Percentiles rank a stretch among this genome's conserved stretches.
Evolutionary conservation across 2,888 invertebrate species (phyloP).

Genomic region (Muschampia plurimacula): DNA sequence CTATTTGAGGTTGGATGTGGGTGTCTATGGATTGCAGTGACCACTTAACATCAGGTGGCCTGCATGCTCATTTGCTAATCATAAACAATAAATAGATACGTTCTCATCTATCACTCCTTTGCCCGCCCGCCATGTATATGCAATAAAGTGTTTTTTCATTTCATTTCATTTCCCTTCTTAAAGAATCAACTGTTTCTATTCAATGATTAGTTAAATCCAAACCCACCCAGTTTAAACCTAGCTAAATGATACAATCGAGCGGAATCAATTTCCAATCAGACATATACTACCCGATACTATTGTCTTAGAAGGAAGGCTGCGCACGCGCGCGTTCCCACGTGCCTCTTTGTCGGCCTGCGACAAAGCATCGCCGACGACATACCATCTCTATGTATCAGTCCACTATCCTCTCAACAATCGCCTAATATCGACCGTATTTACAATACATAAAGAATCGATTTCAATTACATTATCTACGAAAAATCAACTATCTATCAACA

Average conservation of each 20-base stretch:
- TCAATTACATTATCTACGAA: constrained; percentile 51
- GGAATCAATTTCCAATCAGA: constrained; percentile 67
- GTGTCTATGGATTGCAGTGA: too few species aligned
- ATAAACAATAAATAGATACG: too few species aligned
- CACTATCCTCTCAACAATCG: constrained; percentile 26
- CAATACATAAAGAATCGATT: constrained; percentile 47
- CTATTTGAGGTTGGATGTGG: too few species aligned
- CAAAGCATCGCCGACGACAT: constrained; percentile 79
- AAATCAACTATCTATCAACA: constrained; percentile 55
- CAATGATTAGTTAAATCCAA: background rate
- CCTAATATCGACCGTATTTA: constrained; percentile 52
- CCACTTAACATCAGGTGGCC: too few species aligned
- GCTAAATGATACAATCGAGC: constrained; percentile 37
- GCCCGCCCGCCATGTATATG: too few species aligned
- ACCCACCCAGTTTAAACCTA: constrained; percentile 24
- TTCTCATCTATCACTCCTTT: too few species aligned
- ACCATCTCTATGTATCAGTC: constrained; percentile 59
- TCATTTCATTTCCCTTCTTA: too few species aligned
- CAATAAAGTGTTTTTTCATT: too few species aligned
- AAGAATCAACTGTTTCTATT: background rate
- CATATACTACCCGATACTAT: constrained; percentile 65
- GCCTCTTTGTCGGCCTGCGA: constrained; percentile 81
- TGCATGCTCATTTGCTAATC: too few species aligned
- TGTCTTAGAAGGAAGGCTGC: constrained; percentile 67
- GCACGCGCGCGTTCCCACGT: constrained; percentile 83